These are phyloP conservation scores for Alfaro cultratus DNA, from an alignment of 2,797 vertebrate species.

Conservation along the genomic window DNA sequence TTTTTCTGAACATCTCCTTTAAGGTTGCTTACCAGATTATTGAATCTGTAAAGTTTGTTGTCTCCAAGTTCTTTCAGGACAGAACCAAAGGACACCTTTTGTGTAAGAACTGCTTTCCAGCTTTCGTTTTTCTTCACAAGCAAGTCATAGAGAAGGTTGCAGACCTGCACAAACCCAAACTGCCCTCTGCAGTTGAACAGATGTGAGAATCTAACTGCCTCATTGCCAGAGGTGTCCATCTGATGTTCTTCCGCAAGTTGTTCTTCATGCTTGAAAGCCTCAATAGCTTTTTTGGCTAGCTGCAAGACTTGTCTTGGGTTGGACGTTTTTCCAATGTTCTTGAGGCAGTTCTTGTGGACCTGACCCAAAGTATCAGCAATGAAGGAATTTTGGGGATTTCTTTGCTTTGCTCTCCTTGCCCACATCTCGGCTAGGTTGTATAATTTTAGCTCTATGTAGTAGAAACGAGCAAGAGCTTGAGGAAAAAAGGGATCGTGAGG, in stretches of 20 bases:
- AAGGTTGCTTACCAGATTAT: neutral
- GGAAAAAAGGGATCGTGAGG: neutral
- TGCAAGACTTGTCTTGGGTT: neutral
- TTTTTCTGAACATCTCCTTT: conserved; percentile 15
- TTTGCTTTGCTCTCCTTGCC: neutral
- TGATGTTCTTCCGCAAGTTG: conserved; percentile 14
- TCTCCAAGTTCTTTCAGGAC: neutral
- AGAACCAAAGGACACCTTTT: neutral
- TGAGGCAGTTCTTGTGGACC: conserved; percentile 42
- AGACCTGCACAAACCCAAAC: conserved; percentile 42
- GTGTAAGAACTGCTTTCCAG: conserved; percentile 14
- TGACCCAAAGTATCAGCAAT: conserved; percentile 54
- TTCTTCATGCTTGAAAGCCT: conserved; percentile 39
- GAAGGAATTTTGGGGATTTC: conserved; percentile 27
- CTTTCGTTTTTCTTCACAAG: neutral
- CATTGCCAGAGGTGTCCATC: neutral
- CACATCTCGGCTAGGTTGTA: conserved; percentile 11
- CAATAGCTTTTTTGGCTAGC: neutral
- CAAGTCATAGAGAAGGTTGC: conserved; percentile 2
- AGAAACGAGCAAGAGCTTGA: conserved; percentile 48
- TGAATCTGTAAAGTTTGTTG: neutral
- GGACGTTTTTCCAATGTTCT: rapidly evolving
- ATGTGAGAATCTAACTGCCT: neutral
- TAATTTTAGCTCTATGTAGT: neutral
- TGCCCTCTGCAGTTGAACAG: conserved; percentile 15